Evolutionary conservation across 2,113 vertebrate species (phyloP).

Genomic region (Aythya baeri): DNA sequence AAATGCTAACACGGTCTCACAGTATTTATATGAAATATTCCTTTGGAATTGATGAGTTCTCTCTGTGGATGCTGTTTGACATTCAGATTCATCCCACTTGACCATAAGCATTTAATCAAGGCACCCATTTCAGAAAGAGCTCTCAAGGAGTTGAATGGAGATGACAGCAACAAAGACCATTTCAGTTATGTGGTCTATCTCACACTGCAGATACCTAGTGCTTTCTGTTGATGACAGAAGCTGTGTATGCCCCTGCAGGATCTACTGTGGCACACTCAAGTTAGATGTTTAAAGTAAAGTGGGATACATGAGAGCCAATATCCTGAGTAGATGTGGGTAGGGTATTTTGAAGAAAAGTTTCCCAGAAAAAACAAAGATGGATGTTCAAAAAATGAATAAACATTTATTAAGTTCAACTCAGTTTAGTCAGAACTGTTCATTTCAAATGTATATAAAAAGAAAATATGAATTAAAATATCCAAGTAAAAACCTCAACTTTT

Average conservation of each 20-base stretch:
- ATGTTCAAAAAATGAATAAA: not conserved
- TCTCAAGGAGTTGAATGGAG: not conserved
- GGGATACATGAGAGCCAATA: not conserved
- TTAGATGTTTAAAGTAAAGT: not conserved
- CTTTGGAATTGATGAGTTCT: not conserved
- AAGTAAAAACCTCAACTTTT: not conserved
- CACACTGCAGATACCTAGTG: not conserved
- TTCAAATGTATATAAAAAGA: not conserved
- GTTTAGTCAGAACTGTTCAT: not conserved
- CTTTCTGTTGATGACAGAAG: not conserved
- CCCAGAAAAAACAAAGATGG: not conserved
- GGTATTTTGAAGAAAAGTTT: not conserved
- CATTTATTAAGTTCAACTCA: not conserved
- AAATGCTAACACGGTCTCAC: not conserved
- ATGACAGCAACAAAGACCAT: not conserved
- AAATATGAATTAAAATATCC: not conserved
- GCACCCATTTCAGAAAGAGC: not conserved
- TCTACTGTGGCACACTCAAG: not conserved
- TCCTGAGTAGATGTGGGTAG: not conserved
- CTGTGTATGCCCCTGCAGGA: not conserved
- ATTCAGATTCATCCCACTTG: not conserved
- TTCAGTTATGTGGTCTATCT: not conserved
- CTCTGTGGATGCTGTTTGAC: not conserved
- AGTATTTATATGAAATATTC: not conserved
- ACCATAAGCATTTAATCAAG: rapidly evolving